phyloP scores from a whole-genome alignment of 2,113 vertebrate species.

The Conger conger region DNA sequence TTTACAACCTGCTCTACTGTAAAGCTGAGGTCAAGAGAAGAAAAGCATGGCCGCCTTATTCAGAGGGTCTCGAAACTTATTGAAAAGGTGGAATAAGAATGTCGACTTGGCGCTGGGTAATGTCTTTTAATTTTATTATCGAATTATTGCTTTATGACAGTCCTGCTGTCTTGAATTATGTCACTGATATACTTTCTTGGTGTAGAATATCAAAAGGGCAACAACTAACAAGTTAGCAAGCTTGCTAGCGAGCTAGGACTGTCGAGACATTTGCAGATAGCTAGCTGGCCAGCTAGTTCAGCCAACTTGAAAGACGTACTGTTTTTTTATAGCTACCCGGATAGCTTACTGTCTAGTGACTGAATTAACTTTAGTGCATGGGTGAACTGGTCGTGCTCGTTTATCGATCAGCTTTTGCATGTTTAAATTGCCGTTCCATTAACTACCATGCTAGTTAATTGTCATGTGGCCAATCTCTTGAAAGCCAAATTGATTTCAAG shows the following conservation, averaged over 20 bases:
- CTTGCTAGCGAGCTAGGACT: not conserved
- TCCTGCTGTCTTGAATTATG: not conserved
- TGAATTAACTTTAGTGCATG: not conserved
- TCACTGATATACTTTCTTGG: not conserved
- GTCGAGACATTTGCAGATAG: not conserved
- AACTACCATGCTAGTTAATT: not conserved
- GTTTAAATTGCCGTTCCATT: not conserved
- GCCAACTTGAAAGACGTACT: not conserved
- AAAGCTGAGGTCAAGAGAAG: slow-evolving; percentile 55
- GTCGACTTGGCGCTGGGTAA: slow-evolving; percentile 66
- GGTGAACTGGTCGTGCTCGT: not conserved
- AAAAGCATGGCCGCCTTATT: slow-evolving; percentile 75
- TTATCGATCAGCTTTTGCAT: not conserved
- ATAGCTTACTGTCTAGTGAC: not conserved
- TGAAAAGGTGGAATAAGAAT: slow-evolving; percentile 61
- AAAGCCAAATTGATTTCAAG: not conserved
- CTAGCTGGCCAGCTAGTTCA: not conserved
- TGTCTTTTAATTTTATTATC: slow-evolving; percentile 20
- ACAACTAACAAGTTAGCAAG: slow-evolving; percentile 3
- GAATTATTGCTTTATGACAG: not conserved
- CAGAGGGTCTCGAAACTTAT: slow-evolving; percentile 60
- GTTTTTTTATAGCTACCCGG: not conserved
- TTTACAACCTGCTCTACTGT: slow-evolving; percentile 12
- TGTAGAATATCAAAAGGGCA: not conserved
- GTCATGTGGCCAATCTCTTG: not conserved